Evolutionary conservation across 2,113 vertebrate species (phyloP).

Genomic region (Pygoscelis adeliae): DNA sequence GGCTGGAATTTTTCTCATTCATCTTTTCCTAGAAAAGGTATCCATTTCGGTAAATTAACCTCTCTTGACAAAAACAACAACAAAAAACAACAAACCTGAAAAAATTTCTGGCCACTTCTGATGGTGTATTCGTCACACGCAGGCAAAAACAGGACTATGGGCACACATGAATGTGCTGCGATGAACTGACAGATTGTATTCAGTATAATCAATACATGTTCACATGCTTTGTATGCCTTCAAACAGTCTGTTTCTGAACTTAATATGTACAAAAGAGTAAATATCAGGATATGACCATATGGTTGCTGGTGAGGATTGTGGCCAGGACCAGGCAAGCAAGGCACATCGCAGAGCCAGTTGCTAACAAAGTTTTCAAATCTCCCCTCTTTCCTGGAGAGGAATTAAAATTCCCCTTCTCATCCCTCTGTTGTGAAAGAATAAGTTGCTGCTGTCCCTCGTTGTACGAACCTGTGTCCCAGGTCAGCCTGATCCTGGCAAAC

Average conservation of each 20-base stretch:
- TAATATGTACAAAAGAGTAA: background rate
- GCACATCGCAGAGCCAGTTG: background rate
- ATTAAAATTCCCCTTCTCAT: background rate
- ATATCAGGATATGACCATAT: background rate
- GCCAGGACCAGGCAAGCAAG: background rate
- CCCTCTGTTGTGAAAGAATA: background rate
- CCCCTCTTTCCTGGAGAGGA: background rate
- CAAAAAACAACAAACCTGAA: background rate
- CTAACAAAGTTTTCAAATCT: background rate
- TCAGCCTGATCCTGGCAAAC: background rate
- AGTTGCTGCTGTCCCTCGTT: background rate
- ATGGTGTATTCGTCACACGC: background rate
- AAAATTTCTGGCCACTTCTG: background rate
- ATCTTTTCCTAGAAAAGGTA: background rate
- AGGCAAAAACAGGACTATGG: background rate
- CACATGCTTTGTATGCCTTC: background rate
- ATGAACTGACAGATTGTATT: background rate
- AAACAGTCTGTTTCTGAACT: background rate
- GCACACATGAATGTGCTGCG: background rate
- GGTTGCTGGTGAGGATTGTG: background rate
- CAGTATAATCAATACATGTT: background rate
- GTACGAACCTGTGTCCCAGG: background rate
- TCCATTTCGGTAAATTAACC: background rate
- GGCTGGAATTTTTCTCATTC: background rate
- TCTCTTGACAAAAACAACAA: background rate